These are phyloP conservation scores for Pharmacophagus antenor DNA, from an alignment of 2,888 invertebrate genomes.

Conservation along the genomic window DNA sequence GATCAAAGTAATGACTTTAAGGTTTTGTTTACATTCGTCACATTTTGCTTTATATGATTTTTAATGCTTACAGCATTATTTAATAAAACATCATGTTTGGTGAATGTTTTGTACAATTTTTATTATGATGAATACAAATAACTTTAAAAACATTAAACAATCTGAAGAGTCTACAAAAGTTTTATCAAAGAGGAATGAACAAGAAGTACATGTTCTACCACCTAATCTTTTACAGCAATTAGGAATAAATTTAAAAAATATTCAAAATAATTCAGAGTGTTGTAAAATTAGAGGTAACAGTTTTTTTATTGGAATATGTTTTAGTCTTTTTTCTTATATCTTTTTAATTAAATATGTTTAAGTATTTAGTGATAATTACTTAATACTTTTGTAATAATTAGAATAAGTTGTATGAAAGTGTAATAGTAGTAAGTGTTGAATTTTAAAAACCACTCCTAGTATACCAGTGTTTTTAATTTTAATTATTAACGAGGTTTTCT, in stretches of 20 bases:
- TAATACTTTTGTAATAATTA: too few species aligned
- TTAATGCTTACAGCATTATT: constrained; percentile 21
- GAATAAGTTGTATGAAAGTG: too few species aligned
- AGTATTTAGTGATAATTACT: background rate
- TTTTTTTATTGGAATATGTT: background rate
- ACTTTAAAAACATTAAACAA: constrained; percentile 28
- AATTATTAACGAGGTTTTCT: too few species aligned
- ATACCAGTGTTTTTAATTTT: too few species aligned
- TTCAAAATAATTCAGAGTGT: constrained; percentile 36
- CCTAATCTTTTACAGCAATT: constrained; percentile 69
- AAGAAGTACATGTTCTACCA: constrained; percentile 66
- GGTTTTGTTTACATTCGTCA: background rate
- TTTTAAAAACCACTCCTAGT: too few species aligned
- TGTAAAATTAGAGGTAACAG: constrained; percentile 26
- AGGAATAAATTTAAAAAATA: constrained; percentile 60
- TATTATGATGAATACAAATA: constrained; percentile 32
- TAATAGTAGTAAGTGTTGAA: too few species aligned
- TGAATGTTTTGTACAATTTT: background rate
- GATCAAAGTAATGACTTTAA: background rate
- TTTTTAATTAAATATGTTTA: background rate
- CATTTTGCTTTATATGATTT: background rate
- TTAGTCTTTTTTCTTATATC: background rate
- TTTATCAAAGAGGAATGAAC: constrained; percentile 30
- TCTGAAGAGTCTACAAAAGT: constrained; percentile 14
- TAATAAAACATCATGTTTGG: background rate